Base-by-base conservation (phyloP, 1,140 invertebrate genomes). In the Spodoptera litura region DNA sequence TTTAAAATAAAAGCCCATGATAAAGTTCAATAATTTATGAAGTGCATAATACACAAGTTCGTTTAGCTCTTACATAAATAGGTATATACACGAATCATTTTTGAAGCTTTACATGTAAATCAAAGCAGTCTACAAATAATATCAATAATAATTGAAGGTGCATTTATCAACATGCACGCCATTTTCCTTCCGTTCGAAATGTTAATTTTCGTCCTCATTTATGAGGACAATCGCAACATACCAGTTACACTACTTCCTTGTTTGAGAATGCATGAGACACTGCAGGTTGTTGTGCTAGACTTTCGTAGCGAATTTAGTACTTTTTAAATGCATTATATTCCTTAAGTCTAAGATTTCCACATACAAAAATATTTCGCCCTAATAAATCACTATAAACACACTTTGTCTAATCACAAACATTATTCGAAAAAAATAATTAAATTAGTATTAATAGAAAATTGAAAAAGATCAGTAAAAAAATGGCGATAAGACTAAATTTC, bases 331-430 rank as follows among this genome's bases (percentile, higher is more conserved):
- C 85, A 78, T 87, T 85, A 82, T 88, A 87, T 88, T 86, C 81
- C 85, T 88, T 92, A 92, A 52, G 81, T 82, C 88, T 91, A 88
- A 81, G 83, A 87, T 85, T 85, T 87, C 89, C 86, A 93, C 86
- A 93, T 94, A 94, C 85, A 94, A 94, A 94, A 94, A 94, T 94
- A 94, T 91, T 92, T 88, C 85, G 85, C 86, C 86, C 88, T 89
- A 91, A 86, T 84, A 85, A 91, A 88, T 87, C 85, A 88, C 88
- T 92, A 90, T 88, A 88, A 89, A 90, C 88, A 90, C 87, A 87
- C 88, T 73, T 73, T 77, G 80, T 80, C 84, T 87, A 81, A 83
- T 87, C 83, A 88, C 82, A 85, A 84, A 82, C 73, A 73, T 79
- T 68, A 74, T 79, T 78, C 68, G 76, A 78, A 64, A 78, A 77